A percentile compares a stretch with the other conserved stretches of the same genome.
phyloP scores from a whole-genome alignment of 1,140 invertebrate species.

The Drosophila repleta region DNA sequence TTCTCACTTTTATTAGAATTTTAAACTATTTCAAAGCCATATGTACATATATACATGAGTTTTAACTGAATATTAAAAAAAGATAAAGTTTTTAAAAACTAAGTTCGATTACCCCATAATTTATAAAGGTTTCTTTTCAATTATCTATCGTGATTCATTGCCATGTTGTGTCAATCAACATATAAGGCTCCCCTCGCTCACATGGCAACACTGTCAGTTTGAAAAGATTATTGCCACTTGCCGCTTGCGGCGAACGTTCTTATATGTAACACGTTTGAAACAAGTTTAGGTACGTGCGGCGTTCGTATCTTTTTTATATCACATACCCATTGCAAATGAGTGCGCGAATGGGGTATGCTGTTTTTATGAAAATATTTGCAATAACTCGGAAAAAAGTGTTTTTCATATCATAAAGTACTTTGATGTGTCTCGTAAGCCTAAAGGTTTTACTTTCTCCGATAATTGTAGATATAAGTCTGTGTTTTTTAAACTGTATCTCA shows the following conservation, averaged over 20 bases:
- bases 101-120: not conserved
- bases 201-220: constrained; percentile 77
- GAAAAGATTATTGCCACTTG: constrained; percentile 81
- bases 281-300: constrained; percentile 77
- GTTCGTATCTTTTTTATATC: constrained; percentile 33
- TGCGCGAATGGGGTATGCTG: constrained; percentile 4
- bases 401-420: not conserved
- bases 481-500: too few species aligned
- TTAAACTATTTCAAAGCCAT: too few species aligned
- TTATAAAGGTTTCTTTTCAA: not conserved
- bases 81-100: too few species aligned
- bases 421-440: not conserved
- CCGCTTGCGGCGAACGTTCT: constrained; percentile 78
- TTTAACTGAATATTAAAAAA: too few species aligned
- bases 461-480: too few species aligned
- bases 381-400: not conserved
- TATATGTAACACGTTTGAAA: constrained; percentile 82
- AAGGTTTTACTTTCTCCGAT: too few species aligned
- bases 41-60: too few species aligned
- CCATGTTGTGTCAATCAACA: not conserved
- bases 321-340: constrained; percentile 1
- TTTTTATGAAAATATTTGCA: constrained; percentile 26
- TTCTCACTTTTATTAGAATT: too few species aligned
- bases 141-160: not conserved
- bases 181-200: constrained; percentile 19